Percentiles rank a stretch among this genome's conserved stretches.
phyloP scores from a whole-genome alignment of 2,888 invertebrate species.

The Troides aeacus region DNA sequence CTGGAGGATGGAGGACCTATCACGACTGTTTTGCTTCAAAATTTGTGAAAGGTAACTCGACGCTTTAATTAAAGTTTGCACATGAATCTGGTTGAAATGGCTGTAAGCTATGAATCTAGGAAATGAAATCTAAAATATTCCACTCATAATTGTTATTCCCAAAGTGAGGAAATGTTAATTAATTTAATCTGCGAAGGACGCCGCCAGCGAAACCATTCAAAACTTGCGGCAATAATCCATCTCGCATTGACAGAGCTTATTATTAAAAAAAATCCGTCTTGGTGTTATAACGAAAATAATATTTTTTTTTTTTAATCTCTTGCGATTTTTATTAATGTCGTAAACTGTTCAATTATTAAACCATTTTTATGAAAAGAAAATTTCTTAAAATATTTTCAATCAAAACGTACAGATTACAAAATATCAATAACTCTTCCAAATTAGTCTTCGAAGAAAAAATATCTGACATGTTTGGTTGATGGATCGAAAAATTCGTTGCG shows the following conservation, averaged over 20 bases:
- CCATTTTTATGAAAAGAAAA: not conserved
- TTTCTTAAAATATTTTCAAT: too few species aligned
- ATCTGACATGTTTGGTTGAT: slow-evolving; percentile 60
- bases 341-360: not conserved
- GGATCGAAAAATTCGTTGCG: slow-evolving; percentile 74
- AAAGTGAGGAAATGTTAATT: slow-evolving; percentile 24
- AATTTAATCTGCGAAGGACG: slow-evolving; percentile 20
- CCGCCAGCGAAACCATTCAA: slow-evolving; percentile 13
- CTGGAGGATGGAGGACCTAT: too few species aligned
- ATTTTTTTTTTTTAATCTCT: not conserved
- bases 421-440: not conserved
- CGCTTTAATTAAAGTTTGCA: slow-evolving; percentile 19
- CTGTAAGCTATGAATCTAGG: slow-evolving; percentile 22
- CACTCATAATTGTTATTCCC: slow-evolving; percentile 23
- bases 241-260: not conserved
- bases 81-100: slow-evolving; percentile 13
- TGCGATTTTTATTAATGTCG: slow-evolving; percentile 3
- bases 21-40: not conserved
- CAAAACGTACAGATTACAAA: too few species aligned
- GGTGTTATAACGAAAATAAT: not conserved
- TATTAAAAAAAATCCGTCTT: too few species aligned
- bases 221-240: slow-evolving; percentile 18
- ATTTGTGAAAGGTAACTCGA: slow-evolving; percentile 15
- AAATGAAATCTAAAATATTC: slow-evolving; percentile 23
- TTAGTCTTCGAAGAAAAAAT: slow-evolving; percentile 69